Evolutionary conservation across 2,113 vertebrate species (phyloP), one percentile per base, ranked within the genome.

Genomic region (Ammodytes marinus): DNA sequence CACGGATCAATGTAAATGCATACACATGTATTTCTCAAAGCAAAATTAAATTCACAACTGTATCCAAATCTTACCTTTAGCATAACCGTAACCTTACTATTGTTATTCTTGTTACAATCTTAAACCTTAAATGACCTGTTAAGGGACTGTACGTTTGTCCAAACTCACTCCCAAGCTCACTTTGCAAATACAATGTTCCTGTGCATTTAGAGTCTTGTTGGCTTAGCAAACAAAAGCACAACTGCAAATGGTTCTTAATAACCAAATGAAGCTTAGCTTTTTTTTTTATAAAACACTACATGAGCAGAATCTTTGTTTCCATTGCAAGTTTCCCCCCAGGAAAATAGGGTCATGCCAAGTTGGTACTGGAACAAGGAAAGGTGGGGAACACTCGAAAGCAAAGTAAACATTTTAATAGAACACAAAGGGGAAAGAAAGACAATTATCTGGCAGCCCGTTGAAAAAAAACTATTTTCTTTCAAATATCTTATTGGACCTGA

Each of bases 221-320:
- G 55, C 55, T 55, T 55, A 55, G 5, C 19, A 27, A 45, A 70
- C 8, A 59, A 52, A 72, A 76, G 27, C 61, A 27, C 13, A 54
- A 65, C 14, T 37, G n/a, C 47, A 42, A 63, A 43, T 63, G 70
- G 15, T 15, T 42, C 12, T 53, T 63, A 27, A 53, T 39, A 45
- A 37, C 52, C 35, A 47, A 45, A 68, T 68, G 67, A 73, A 73
- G 45, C 14, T 53, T 8, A 15, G 47, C 49, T 73, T 27, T 27
- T 27, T 27, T 27, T 27, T 27, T 72, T 46, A 65, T 76, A 60
- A 87, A 73, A 77, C 45, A 65, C 17, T 40, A 80, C 80, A 65
- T 72, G 68, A 79, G 60, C 69, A 53, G 65, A 72, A 68, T 40
- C 61, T 77, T 72, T 68, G 67, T 52, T 72, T 84, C 42, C 65